A percentile compares a stretch with the other conserved stretches of the same genome.
phyloP scores from a whole-genome alignment of 2,797 vertebrate species.

The Falco columbarius region DNA sequence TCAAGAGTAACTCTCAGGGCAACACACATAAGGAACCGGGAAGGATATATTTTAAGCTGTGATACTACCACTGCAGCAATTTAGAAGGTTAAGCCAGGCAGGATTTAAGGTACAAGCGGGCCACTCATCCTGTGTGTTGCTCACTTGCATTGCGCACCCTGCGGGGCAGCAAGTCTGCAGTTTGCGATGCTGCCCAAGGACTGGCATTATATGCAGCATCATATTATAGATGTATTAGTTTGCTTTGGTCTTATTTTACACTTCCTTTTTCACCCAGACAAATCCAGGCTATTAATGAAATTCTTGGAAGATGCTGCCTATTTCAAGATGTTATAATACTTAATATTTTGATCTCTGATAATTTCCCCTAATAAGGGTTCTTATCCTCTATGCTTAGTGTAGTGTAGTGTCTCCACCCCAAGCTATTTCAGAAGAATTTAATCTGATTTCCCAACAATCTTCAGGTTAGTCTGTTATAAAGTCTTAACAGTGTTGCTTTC shows the following conservation, averaged over 20 bases:
- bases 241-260: not conserved
- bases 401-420: not conserved
- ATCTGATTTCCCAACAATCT: not conserved
- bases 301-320: not conserved
- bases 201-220: not conserved
- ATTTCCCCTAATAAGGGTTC: not conserved
- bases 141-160: not conserved
- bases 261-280: not conserved
- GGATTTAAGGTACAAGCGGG: not conserved
- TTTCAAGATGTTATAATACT: not conserved
- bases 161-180: not conserved
- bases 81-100: not conserved
- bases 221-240: not conserved
- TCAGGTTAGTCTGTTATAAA: not conserved
- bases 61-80: not conserved
- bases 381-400: not conserved
- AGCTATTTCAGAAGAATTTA: not conserved
- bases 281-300: not conserved
- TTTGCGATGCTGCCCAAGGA: not conserved
- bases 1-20: not conserved
- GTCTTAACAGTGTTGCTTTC: not conserved
- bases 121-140: accelerated
- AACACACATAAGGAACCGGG: not conserved
- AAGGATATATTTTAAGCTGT: not conserved
- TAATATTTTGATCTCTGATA: not conserved